Evolutionary conservation across 2,113 vertebrate genomes (phyloP), one percentile per base, ranked within the genome.

Genomic region (Fregata magnificens): DNA sequence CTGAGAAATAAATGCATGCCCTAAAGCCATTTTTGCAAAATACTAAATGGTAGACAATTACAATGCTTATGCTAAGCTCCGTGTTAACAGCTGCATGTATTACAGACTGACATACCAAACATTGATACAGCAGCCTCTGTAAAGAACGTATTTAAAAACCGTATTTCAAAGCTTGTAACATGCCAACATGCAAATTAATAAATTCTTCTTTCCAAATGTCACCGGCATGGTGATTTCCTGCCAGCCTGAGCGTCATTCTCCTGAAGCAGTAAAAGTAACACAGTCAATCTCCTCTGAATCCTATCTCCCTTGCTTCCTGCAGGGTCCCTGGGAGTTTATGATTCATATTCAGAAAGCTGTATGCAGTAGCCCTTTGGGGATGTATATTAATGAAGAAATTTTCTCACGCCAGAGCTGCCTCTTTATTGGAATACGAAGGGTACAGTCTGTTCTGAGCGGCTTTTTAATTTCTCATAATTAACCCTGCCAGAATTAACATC

Each of bases 381-480:
- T 93, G 96, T 96, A 94, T 98, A 97, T 98, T 98, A 98, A 98
- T 98, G 96, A 98, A 98, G 97, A 97, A 97, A 97, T 95, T 93
- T 95, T 97, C 97, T 97, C 93, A 88, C 83, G 86, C 96, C 97
- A 97, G 92, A 98, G 87, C 92, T 94, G 93, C 93, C 88, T 95
- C 95, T 97, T 97, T 97, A 98, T 97, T 97, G 93, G 81, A 97
- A 93, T 97, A 96, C 9, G 86, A 98, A 98, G 93, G 95, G 91
- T 97, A 97, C 98, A 98, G 98, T 98, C 98, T 98, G 98, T 98
- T 98, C 95, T 69, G 88, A 97, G 98, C 19, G 0, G 95, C 93
- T 98, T 98, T 98, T 97, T 97, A 98, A 98, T 98, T 98, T 97
- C 96, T 98, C 94, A 86, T 97, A 98, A 98, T 98, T 98, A 98